These are phyloP conservation scores for Pelvicachromis taeniatus DNA, from an alignment of 2,113 vertebrate genomes.

Conservation along the genomic window DNA sequence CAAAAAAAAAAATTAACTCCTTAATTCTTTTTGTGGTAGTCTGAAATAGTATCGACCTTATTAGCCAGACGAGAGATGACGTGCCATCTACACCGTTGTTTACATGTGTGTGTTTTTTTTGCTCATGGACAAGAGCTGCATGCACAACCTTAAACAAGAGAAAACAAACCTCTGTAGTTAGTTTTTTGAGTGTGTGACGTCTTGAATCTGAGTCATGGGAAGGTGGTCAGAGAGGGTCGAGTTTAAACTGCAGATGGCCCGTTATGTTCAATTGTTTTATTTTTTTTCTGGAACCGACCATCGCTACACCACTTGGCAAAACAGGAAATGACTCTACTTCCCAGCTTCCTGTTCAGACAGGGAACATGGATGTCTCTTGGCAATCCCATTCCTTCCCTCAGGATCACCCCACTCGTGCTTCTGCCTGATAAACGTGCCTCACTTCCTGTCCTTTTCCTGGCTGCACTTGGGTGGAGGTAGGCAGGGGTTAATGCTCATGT, in stretches of 20 bases:
- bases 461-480: not conserved
- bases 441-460: slow-evolving; percentile 68
- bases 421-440: slow-evolving; percentile 51
- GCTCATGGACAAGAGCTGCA: not conserved
- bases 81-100: not conserved
- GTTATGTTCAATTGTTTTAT: slow-evolving; percentile 35
- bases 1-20: not conserved
- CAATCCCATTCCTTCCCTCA: slow-evolving; percentile 22
- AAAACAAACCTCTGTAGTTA: not conserved
- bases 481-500: not conserved
- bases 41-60: not conserved
- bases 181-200: not conserved
- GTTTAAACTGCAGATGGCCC: slow-evolving; percentile 1
- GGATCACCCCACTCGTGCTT: slow-evolving; percentile 12
- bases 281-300: slow-evolving; percentile 36
- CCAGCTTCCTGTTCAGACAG: slow-evolving; percentile 71
- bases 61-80: not conserved
- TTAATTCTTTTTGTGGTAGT: not conserved
- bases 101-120: not conserved
- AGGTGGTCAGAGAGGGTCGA: not conserved
- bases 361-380: slow-evolving; percentile 54
- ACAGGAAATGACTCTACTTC: slow-evolving; percentile 77
- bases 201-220: not conserved
- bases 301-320: slow-evolving; percentile 55
- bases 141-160: not conserved